Percentiles rank a stretch among this genome's conserved stretches.
Conservation (phyloP, 1,140 invertebrate species). For the Aphelinus atriplicis region DNA sequence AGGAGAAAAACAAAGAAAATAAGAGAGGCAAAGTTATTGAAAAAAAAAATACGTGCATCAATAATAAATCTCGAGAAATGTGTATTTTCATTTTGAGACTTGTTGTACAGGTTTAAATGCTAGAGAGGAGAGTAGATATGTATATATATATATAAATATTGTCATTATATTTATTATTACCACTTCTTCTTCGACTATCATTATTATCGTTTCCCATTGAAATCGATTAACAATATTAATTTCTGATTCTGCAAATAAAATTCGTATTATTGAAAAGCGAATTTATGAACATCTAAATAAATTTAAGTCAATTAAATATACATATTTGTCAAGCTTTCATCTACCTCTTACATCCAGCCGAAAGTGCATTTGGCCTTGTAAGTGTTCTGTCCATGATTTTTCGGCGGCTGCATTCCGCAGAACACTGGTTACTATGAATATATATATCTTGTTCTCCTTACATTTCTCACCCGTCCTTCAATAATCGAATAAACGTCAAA, state of each 20-base stretch:
- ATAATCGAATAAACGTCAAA: not conserved
- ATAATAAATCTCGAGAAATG: slow-evolving; percentile 23
- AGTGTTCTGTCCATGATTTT: slow-evolving; percentile 22
- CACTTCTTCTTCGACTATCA: not conserved
- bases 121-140: slow-evolving; percentile 23
- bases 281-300: slow-evolving; percentile 25
- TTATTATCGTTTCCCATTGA: not conserved
- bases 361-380: slow-evolving; percentile 32
- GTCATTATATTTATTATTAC: slow-evolving; percentile 8
- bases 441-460: slow-evolving; percentile 12
- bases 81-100: slow-evolving; percentile 38
- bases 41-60: slow-evolving; percentile 9
- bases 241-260: too few relatives aligned
- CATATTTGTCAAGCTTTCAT: slow-evolving; percentile 32
- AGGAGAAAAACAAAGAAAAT: slow-evolving; percentile 10
- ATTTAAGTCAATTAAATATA: slow-evolving; percentile 32
- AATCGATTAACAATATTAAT: too few relatives aligned
- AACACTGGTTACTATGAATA: slow-evolving; percentile 13
- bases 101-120: slow-evolving; percentile 34
- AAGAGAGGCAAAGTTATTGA: slow-evolving; percentile 9
- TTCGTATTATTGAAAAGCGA: slow-evolving; percentile 10
- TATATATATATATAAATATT: slow-evolving; percentile 5
- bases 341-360: slow-evolving; percentile 25
- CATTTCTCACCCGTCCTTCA: slow-evolving; percentile 4
- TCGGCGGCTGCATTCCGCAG: slow-evolving; percentile 2